Conservation (phyloP, 2,113 vertebrate species). For the Gnathonemus longibarbis region DNA sequence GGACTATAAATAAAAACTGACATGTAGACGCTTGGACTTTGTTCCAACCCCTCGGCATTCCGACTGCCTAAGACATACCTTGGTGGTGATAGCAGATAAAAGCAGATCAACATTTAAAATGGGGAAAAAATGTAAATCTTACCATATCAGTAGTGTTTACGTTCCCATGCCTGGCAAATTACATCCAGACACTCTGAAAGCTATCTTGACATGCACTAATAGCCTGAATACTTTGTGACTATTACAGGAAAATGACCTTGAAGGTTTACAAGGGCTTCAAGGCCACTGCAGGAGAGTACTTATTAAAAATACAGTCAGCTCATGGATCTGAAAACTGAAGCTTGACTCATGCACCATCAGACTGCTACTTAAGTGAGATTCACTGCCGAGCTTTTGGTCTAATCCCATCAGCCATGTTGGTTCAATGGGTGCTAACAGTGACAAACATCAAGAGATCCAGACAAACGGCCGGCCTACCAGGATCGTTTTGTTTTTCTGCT, state of each 20-base stretch:
- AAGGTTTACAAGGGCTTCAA: neutral
- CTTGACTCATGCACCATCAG: neutral
- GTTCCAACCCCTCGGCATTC: neutral
- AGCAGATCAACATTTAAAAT: neutral
- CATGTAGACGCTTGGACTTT: neutral
- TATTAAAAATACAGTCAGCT: neutral
- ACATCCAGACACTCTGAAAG: neutral
- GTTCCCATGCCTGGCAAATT: neutral
- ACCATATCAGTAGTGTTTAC: slow-evolving; percentile 5
- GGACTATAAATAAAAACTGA: neutral
- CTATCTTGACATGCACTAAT: neutral
- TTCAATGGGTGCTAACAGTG: neutral
- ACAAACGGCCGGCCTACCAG: neutral
- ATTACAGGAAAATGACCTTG: neutral
- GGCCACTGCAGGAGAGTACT: neutral
- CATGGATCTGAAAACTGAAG: neutral
- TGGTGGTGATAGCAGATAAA: neutral
- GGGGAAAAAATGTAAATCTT: neutral
- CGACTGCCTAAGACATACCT: neutral
- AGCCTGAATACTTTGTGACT: neutral
- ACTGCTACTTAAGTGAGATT: neutral
- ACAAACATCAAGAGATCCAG: neutral
- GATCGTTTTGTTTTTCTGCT: slow-evolving; percentile 40
- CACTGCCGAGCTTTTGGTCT: neutral
- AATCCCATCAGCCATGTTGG: neutral